phyloP scores from a whole-genome alignment of 2,113 vertebrate species.

The Hyaena hyaena region DNA sequence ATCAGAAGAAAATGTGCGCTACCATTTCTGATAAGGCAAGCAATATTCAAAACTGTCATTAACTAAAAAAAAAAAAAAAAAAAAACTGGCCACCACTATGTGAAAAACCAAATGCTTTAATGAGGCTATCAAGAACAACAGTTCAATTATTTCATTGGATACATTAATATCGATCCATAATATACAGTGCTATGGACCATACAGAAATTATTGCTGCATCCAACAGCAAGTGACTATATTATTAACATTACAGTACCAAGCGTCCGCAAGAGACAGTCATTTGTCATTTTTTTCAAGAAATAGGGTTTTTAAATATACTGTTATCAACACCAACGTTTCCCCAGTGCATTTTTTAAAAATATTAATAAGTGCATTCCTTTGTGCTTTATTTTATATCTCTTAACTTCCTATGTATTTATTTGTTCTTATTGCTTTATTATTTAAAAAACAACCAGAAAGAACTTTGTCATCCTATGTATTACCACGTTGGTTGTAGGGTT shows the following conservation, averaged over 20 bases:
- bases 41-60: constrained; percentile 5
- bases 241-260: constrained; percentile 93
- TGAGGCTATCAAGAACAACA: constrained; percentile 90
- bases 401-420: constrained; percentile 84
- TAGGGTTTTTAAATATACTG: constrained; percentile 86
- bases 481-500: constrained; percentile 79
- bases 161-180: constrained; percentile 90
- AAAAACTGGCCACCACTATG: constrained; percentile 81
- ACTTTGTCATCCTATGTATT: constrained; percentile 81
- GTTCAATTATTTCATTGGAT: constrained; percentile 89
- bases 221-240: constrained; percentile 88
- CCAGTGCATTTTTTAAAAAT: constrained; percentile 90
- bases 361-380: constrained; percentile 90
- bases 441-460: constrained; percentile 86
- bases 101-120: constrained; percentile 91
- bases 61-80: constrained; percentile 57
- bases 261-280: constrained; percentile 89
- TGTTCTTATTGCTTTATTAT: constrained; percentile 89
- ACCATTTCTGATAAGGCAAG: constrained; percentile 37
- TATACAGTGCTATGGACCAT: constrained; percentile 90
- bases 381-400: constrained; percentile 86
- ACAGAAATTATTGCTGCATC: constrained; percentile 89
- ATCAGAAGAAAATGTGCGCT: constrained; percentile 41
- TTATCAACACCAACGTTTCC: constrained; percentile 86
- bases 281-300: constrained; percentile 88